phyloP scores from a whole-genome alignment of 2,888 invertebrate species.

The Drosophila eohydei region DNA sequence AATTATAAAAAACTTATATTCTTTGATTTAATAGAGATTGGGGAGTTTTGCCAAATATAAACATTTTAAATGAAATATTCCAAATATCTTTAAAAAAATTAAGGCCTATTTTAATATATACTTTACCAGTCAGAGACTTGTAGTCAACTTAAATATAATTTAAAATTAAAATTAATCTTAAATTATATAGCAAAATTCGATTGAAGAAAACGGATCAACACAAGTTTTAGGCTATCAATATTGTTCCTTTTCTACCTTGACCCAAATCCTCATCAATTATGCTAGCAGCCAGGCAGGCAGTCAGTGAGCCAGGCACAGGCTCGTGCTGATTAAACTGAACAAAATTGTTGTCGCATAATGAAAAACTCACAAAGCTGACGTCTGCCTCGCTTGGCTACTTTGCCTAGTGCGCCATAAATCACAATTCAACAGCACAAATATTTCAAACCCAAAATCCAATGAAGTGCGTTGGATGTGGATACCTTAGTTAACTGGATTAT shows the following conservation, averaged over 20 bases:
- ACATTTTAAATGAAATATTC: not conserved
- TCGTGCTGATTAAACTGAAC: constrained; percentile 49
- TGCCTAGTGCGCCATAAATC: constrained; percentile 43
- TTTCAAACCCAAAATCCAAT: constrained; percentile 25
- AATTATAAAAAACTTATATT: not conserved
- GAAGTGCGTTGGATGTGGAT: constrained; percentile 2
- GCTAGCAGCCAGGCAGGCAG: constrained; percentile 13
- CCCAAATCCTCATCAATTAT: constrained; percentile 60
- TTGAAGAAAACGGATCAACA: not conserved
- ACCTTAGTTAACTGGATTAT: constrained; percentile 46
- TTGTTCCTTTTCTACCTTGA: constrained; percentile 28
- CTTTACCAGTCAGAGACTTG: too few species aligned
- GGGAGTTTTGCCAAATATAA: too few species aligned
- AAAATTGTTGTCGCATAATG: constrained; percentile 53
- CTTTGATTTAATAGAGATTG: too few species aligned
- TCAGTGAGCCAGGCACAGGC: constrained; percentile 7
- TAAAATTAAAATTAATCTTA: not conserved
- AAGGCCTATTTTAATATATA: too few species aligned
- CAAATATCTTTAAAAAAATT: not conserved
- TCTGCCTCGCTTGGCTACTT: constrained; percentile 1
- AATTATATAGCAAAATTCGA: not conserved
- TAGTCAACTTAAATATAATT: not conserved
- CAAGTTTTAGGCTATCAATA: not conserved
- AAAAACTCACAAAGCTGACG: constrained; percentile 19
- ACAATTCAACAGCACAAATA: constrained; percentile 50